A percentile compares a stretch with the other conserved stretches of the same genome.
Evolutionary conservation across 2,888 invertebrate species (phyloP).

Genomic region (Hypsopygia costalis): DNA sequence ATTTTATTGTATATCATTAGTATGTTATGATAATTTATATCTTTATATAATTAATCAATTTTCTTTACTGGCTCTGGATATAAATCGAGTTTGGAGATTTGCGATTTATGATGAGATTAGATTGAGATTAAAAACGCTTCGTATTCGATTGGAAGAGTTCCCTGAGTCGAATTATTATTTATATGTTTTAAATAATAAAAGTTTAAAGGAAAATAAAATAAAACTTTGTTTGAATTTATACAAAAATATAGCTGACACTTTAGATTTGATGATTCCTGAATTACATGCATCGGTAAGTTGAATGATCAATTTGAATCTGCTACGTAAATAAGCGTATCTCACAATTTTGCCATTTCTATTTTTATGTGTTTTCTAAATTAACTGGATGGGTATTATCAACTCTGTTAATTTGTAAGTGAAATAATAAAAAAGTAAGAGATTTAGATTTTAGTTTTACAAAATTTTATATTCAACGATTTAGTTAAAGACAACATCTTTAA

Average conservation of each 20-base stretch:
- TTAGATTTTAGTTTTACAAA: too few relatives aligned
- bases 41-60: slow-evolving; percentile 41
- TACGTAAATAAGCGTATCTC: too few relatives aligned
- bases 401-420: too few relatives aligned
- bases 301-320: too few relatives aligned
- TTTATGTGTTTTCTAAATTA: too few relatives aligned
- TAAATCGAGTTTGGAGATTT: slow-evolving; percentile 61
- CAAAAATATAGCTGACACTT: slow-evolving; percentile 47
- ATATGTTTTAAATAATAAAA: slow-evolving; percentile 49
- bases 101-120: slow-evolving; percentile 50
- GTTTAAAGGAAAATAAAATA: slow-evolving; percentile 47
- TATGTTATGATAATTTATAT: slow-evolving; percentile 31
- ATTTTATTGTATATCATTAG: slow-evolving; percentile 35
- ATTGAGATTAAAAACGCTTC: slow-evolving; percentile 48
- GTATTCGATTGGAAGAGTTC: slow-evolving; percentile 47
- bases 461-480: too few relatives aligned
- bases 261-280: slow-evolving; percentile 54
- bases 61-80: slow-evolving; percentile 52
- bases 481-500: too few relatives aligned
- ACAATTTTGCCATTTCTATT: too few relatives aligned
- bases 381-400: too few relatives aligned
- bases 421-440: too few relatives aligned
- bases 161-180: slow-evolving; percentile 47
- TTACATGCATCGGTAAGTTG: slow-evolving; percentile 54
- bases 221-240: slow-evolving; percentile 50